Percentiles rank a stretch among this genome's conserved stretches.
Conservation (phyloP, 2,113 vertebrate species). For the Conger conger region DNA sequence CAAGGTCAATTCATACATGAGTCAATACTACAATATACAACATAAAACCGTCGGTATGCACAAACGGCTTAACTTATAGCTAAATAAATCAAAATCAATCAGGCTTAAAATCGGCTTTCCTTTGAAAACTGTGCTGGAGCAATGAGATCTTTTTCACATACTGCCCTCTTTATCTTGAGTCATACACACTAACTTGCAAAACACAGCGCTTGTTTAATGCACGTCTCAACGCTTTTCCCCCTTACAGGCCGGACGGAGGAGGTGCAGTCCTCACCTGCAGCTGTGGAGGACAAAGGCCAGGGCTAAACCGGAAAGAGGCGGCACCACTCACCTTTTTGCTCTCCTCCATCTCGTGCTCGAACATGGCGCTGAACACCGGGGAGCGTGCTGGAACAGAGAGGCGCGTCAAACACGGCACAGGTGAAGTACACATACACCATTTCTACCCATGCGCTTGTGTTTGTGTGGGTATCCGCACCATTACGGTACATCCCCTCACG, state of each 20-base stretch:
- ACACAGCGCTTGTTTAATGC: not conserved
- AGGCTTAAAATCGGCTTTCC: too few relatives aligned
- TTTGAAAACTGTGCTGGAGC: too few relatives aligned
- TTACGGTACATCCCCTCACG: not conserved
- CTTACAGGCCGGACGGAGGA: not conserved
- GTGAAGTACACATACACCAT: not conserved
- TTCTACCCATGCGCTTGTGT: not conserved
- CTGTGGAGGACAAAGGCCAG: not conserved
- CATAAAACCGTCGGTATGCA: too few relatives aligned
- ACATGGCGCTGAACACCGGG: constrained; percentile 89
- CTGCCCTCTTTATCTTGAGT: not conserved
- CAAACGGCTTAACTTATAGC: too few relatives aligned
- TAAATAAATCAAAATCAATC: too few relatives aligned
- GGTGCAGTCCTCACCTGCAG: not conserved
- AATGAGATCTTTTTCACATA: too few relatives aligned
- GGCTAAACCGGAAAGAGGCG: not conserved
- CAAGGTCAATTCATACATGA: too few relatives aligned
- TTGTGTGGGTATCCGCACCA: not conserved
- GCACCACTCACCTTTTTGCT: constrained; percentile 81
- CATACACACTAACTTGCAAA: not conserved
- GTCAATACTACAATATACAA: too few relatives aligned
- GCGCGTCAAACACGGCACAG: not conserved
- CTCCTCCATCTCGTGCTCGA: constrained; percentile 91
- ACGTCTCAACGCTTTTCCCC: not conserved
- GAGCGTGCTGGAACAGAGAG: constrained; percentile 72